These are phyloP conservation scores for Denticeps clupeoides DNA, from an alignment of 2,797 vertebrate genomes.

Conservation along the genomic window DNA sequence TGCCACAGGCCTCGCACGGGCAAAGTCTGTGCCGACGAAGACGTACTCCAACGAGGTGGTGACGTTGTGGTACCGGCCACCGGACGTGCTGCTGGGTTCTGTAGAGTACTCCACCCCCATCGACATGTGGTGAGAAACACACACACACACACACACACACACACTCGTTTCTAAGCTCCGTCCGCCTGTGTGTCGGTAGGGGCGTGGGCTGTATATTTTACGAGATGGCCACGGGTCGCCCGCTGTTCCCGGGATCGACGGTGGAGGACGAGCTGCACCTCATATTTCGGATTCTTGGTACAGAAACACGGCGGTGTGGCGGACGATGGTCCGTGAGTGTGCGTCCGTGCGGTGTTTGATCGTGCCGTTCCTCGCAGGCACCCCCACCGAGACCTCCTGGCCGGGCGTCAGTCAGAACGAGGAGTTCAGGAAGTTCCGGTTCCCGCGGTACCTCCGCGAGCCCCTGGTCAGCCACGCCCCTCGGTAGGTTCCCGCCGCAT, in stretches of 20 bases:
- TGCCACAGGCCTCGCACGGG: conserved; percentile 58
- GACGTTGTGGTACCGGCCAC: conserved; percentile 65
- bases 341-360: neutral
- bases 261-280: conserved; percentile 69
- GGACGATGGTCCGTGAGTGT: neutral
- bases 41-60: conserved; percentile 29
- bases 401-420: conserved; percentile 56
- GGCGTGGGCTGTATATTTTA: conserved; percentile 73
- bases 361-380: conserved; percentile 41
- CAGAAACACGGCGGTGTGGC: neutral
- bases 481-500: conserved; percentile 48
- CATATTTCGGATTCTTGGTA: conserved; percentile 69
- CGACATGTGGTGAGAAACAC: conserved; percentile 63
- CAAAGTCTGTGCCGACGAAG: conserved; percentile 42
- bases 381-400: conserved; percentile 64
- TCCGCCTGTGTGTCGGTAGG: conserved; percentile 41
- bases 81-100: conserved; percentile 66
- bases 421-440: conserved; percentile 64
- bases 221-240: conserved; percentile 70
- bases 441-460: conserved; percentile 59
- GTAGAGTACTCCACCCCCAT: conserved; percentile 70
- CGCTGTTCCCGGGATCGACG: conserved; percentile 69
- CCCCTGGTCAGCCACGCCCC: conserved; percentile 67
- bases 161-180: no score
- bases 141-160: neutral